These are phyloP conservation scores for Mesaphorura yosii DNA, from an alignment of 1,140 invertebrate species.

Conservation along the genomic window DNA sequence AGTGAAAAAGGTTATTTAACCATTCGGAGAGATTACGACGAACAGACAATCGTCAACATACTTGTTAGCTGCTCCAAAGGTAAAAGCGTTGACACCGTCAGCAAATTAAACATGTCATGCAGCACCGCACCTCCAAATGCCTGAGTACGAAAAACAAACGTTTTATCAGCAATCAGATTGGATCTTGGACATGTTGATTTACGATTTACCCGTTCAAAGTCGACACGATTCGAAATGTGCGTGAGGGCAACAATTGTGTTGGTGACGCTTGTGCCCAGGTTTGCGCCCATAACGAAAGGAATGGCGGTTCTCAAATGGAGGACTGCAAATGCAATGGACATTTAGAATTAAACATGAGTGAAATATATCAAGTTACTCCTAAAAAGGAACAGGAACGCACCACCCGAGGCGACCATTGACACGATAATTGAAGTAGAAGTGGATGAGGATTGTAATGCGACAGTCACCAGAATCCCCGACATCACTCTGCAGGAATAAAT, in stretches of 20 bases:
- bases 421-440: slow-evolving; percentile 52
- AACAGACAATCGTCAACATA: slow-evolving; percentile 2
- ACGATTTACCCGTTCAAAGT: slow-evolving; percentile 41
- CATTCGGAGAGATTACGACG: background rate
- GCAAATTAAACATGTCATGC: slow-evolving; percentile 47
- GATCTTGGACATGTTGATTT: background rate
- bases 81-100: slow-evolving; percentile 38
- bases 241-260: slow-evolving; percentile 48
- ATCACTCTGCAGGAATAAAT: slow-evolving; percentile 36
- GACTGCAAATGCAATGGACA: too few species aligned
- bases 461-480: slow-evolving; percentile 49
- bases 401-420: slow-evolving; percentile 46
- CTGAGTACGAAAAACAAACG: too few species aligned
- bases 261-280: slow-evolving; percentile 51
- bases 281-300: slow-evolving; percentile 48
- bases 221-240: slow-evolving; percentile 37
- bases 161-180: too few species aligned
- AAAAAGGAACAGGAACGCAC: too few species aligned
- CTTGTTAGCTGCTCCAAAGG: slow-evolving; percentile 35
- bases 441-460: slow-evolving; percentile 49
- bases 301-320: slow-evolving; percentile 43
- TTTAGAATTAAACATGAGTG: too few species aligned
- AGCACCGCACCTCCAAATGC: slow-evolving; percentile 47
- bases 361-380: too few species aligned
- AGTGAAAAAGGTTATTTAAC: slow-evolving; percentile 5